phyloP scores from a whole-genome alignment of 2,113 vertebrate genomes.

The Arenaria interpres region DNA sequence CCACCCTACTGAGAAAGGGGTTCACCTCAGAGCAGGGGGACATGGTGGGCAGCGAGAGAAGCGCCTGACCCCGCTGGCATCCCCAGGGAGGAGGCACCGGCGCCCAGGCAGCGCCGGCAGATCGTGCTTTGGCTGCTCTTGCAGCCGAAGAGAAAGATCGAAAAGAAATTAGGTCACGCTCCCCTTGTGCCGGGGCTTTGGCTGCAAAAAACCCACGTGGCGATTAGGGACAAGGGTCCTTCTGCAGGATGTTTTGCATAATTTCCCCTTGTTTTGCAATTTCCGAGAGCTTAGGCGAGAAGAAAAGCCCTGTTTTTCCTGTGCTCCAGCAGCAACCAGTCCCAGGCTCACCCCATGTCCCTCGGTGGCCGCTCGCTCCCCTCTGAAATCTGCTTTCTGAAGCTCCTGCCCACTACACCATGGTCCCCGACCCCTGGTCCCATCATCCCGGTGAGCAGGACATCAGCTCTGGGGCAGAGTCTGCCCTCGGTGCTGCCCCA shows the following conservation, averaged over 20 bases:
- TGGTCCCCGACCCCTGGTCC: accelerated
- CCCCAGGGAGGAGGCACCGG: neutral
- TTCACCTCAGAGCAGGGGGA: neutral
- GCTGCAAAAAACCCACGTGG: neutral
- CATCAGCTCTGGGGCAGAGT: neutral
- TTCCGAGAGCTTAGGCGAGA: neutral
- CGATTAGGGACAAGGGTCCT: conserved; percentile 57
- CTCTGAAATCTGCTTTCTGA: accelerated
- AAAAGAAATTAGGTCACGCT: conserved; percentile 24
- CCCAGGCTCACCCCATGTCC: neutral
- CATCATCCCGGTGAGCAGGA: neutral
- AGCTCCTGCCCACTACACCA: neutral
- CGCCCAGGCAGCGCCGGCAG: neutral
- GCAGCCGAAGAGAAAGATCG: neutral
- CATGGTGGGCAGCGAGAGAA: neutral
- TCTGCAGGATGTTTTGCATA: conserved; percentile 28
- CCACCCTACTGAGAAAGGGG: neutral
- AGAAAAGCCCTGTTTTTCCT: conserved; percentile 21
- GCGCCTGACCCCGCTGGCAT: accelerated
- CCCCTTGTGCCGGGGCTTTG: conserved; percentile 43
- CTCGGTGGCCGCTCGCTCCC: accelerated
- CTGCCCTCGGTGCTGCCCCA: accelerated
- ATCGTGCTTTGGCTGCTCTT: neutral
- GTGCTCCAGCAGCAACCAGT: neutral
- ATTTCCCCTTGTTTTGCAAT: conserved; percentile 62